Conservation (phyloP, 1,140 invertebrate species). For the Pygmarrhopalites habei region DNA sequence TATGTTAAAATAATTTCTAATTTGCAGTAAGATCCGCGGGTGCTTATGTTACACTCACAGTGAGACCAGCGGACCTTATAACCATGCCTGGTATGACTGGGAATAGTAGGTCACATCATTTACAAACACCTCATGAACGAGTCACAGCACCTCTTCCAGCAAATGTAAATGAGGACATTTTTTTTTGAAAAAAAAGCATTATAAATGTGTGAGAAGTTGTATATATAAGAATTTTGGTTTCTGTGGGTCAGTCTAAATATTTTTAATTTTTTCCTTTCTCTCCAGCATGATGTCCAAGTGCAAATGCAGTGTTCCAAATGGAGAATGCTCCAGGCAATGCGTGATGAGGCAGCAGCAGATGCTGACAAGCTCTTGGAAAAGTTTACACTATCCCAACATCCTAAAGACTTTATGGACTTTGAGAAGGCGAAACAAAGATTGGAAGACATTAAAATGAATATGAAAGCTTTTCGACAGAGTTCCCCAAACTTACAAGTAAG, state of each 20-base stretch:
- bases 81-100: slow-evolving; percentile 34
- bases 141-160: slow-evolving; percentile 35
- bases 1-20: no score
- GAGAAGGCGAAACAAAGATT: slow-evolving; percentile 33
- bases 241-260: no score
- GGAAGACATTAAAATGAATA: slow-evolving; percentile 33
- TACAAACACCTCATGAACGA: slow-evolving; percentile 23
- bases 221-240: no score
- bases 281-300: slow-evolving; percentile 31
- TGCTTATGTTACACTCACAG: slow-evolving; percentile 34
- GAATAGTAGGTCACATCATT: slow-evolving; percentile 23
- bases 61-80: slow-evolving; percentile 26
- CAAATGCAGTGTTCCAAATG: slow-evolving; percentile 30
- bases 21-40: slow-evolving; percentile 35
- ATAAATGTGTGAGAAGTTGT: no score
- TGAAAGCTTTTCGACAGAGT: slow-evolving; percentile 28
- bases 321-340: slow-evolving; percentile 33
- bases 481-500: slow-evolving; percentile 33
- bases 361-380: slow-evolving; percentile 30
- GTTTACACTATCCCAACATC: slow-evolving; percentile 25
- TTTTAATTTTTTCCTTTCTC: neutral
- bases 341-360: slow-evolving; percentile 29
- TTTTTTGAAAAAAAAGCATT: neutral
- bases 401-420: slow-evolving; percentile 24
- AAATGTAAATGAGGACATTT: slow-evolving; percentile 30